Evolutionary conservation across 2,797 vertebrate species (phyloP).

Genomic region (Sarcoramphus papa): DNA sequence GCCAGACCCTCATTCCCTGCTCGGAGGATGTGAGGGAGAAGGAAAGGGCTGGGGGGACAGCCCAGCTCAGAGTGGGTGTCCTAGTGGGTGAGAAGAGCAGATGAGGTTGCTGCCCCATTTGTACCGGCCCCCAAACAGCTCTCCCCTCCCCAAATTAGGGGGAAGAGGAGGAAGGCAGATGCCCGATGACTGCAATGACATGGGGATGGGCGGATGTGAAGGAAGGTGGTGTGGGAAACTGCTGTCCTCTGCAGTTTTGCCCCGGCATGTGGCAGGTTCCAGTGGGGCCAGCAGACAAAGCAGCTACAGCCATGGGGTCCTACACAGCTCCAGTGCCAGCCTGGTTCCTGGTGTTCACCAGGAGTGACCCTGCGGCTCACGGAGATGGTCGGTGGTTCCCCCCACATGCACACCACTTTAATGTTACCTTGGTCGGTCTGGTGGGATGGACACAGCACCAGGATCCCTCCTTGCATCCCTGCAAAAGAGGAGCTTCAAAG

Average conservation of each 20-base stretch:
- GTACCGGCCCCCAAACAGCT: fast-evolving
- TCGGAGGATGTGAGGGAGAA: not conserved
- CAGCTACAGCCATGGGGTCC: not conserved
- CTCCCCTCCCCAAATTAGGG: not conserved
- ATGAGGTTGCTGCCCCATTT: not conserved
- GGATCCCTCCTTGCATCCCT: not conserved
- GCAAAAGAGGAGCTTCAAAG: not conserved
- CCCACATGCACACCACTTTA: fast-evolving
- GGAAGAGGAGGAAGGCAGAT: not conserved
- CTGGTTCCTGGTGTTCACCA: fast-evolving
- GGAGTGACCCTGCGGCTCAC: not conserved
- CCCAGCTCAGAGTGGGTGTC: not conserved
- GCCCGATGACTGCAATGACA: not conserved
- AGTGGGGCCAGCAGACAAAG: not conserved
- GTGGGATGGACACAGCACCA: not conserved
- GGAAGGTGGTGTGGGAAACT: not conserved
- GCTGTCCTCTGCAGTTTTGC: not conserved
- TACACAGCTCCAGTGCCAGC: not conserved
- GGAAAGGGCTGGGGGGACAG: not conserved
- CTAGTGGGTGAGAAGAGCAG: not conserved
- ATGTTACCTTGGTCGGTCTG: fast-evolving
- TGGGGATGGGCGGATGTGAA: not conserved
- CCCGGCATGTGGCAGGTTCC: fast-evolving
- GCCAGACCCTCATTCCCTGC: not conserved
- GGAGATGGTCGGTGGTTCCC: not conserved